A percentile compares a stretch with the other conserved stretches of the same genome.
Conservation (phyloP, 1,140 invertebrate species). For the Saccostrea cuccullata region DNA sequence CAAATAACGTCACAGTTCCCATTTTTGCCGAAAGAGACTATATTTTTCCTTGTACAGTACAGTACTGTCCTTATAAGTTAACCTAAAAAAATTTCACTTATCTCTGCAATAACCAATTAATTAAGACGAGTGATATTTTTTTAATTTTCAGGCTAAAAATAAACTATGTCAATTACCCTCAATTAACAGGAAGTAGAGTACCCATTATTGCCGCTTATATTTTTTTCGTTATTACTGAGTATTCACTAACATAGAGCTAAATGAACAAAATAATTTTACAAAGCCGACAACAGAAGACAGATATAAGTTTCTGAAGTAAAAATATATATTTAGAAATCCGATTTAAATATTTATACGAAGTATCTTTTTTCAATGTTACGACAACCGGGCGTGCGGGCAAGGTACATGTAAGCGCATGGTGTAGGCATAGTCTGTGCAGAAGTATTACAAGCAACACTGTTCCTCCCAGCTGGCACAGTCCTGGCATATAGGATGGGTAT, state of each 20-base stretch:
- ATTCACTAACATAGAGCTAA: background rate
- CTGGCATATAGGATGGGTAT: background rate
- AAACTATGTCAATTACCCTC: background rate
- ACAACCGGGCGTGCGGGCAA: background rate
- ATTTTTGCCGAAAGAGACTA: too few relatives aligned
- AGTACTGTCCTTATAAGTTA: too few relatives aligned
- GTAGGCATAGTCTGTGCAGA: background rate
- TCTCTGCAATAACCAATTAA: background rate
- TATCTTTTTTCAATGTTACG: background rate
- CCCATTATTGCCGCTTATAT: background rate
- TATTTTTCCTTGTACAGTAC: too few relatives aligned
- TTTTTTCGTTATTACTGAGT: background rate
- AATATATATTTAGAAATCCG: background rate
- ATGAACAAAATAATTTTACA: background rate
- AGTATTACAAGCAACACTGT: background rate
- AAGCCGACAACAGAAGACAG: background rate
- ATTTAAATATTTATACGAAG: too few relatives aligned
- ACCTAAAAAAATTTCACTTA: too few relatives aligned
- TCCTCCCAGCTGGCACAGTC: background rate
- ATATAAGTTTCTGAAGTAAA: background rate
- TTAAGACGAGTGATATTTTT: background rate
- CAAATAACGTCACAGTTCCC: too few relatives aligned
- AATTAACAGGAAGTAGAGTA: background rate
- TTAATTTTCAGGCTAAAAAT: background rate
- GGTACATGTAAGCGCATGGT: too few relatives aligned